Evolutionary conservation across 1,140 invertebrate species (phyloP).

Genomic region (Nasonia giraulti): DNA sequence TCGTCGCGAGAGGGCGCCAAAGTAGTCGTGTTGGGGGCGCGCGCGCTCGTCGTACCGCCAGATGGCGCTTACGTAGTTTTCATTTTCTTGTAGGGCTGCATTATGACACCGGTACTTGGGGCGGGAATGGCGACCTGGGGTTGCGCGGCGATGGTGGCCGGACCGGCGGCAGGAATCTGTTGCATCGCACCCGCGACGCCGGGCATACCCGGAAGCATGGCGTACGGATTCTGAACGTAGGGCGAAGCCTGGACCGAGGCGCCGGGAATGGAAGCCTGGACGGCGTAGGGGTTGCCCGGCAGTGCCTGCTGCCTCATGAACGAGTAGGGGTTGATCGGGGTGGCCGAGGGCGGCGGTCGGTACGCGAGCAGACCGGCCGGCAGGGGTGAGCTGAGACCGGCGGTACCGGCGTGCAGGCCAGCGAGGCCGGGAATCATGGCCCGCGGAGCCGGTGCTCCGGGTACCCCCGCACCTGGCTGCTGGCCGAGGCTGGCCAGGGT

Average conservation of each 20-base stretch:
- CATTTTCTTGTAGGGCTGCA: constrained; percentile 90
- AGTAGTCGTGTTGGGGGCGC: neutral
- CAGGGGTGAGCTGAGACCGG: constrained; percentile 61
- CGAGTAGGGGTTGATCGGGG: constrained; percentile 75
- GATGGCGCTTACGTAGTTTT: constrained; percentile 83
- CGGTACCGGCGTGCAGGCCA: constrained; percentile 62
- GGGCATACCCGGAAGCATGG: constrained; percentile 63
- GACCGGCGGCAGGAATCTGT: constrained; percentile 65
- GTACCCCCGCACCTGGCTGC: constrained; percentile 67
- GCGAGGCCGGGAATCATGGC: constrained; percentile 64
- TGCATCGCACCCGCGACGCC: constrained; percentile 62
- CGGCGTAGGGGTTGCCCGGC: constrained; percentile 61
- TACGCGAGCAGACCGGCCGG: constrained; percentile 75
- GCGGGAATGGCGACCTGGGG: constrained; percentile 67
- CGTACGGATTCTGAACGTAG: constrained; percentile 70
- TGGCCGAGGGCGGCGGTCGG: constrained; percentile 74
- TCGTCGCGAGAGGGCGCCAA: neutral
- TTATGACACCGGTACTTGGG: constrained; percentile 77
- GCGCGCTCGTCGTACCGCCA: neutral
- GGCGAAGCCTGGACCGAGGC: constrained; percentile 71
- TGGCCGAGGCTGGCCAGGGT: constrained; percentile 67
- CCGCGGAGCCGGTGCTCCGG: constrained; percentile 60
- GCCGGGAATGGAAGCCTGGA: constrained; percentile 67
- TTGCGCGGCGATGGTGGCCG: constrained; percentile 70
- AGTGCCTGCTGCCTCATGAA: constrained; percentile 73